Evolutionary conservation across 2,888 invertebrate genomes (phyloP).

Genomic region (Hyppa rectilinea): DNA sequence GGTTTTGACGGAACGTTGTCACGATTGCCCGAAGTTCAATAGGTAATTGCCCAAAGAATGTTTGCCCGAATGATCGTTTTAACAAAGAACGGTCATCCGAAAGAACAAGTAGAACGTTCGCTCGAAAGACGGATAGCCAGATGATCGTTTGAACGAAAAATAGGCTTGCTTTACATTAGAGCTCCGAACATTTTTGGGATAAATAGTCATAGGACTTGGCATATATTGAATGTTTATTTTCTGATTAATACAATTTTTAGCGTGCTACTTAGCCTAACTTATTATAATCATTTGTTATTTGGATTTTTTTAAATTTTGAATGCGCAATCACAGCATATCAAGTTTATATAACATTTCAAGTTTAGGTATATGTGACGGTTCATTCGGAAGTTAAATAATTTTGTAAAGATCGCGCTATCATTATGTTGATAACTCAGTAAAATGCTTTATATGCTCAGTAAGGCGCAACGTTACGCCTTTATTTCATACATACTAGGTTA

Average conservation of each 20-base stretch:
- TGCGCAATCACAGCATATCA: slow-evolving; percentile 6
- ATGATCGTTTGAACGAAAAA: not conserved
- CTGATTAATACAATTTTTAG: not conserved
- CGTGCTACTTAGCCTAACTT: not conserved
- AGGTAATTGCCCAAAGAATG: no score
- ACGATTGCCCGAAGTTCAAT: not conserved
- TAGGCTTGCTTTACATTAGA: not conserved
- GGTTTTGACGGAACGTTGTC: not conserved
- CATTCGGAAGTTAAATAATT: not conserved
- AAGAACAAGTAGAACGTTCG: not conserved
- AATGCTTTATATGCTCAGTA: not conserved
- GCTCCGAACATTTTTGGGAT: no score
- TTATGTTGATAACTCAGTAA: not conserved
- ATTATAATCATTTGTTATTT: not conserved
- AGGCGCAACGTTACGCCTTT: not conserved
- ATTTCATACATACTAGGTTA: not conserved
- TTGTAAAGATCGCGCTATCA: not conserved
- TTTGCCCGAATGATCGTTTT: not conserved
- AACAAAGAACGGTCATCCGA: not conserved
- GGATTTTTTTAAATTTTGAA: not conserved
- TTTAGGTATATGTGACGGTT: slow-evolving; percentile 2
- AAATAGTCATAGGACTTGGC: not conserved
- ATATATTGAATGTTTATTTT: not conserved
- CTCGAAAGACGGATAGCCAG: not conserved
- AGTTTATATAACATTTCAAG: not conserved